Base-by-base conservation (phyloP, 2,113 vertebrate genomes). In the Gymnobelideus leadbeateri region DNA sequence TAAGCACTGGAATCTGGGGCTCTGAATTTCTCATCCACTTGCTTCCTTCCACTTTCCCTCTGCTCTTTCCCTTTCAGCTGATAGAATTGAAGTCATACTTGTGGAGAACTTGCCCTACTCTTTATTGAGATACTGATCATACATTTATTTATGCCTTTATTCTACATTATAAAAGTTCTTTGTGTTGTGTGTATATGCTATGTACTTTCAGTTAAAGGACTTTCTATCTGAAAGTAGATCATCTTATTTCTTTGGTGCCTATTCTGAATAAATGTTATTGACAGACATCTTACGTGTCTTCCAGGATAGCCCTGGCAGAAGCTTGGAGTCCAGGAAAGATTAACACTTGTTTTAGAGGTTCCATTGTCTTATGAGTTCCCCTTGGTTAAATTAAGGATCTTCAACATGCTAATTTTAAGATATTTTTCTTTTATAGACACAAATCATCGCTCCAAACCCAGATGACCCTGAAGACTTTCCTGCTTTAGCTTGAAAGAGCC, bases 391-490 rank as follows among this genome's bases (percentile, higher is more conserved):
- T 84, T 8, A 84, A 84, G 16, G n/a, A 43, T 68, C 28, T 14
- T 31, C 68, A 84, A 43, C 19, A 43, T 84, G n/a, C 68, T 84
- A 43, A 26, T 31, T 91, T 91, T n/a, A 89, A 92, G 89, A 31
- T 28, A 24, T 89, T 37, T 95, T 28, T 37, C 55, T 91, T 94
- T 95, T 94, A 28, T 89, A 99, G 98, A 99, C 98, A 51, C 98
- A 97, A 49, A 97, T 96, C 23, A 89, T 98, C 93, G 98, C 98
- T 97, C 99, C 99, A 89, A 99, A 99, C 97, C 99, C 99, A 0
- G 99, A 99, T 95, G 99, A 99, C 96, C 99, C 99, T 4, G 99
- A 99, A 94, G 99, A 99, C 97, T 99, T 99, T 95, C 99, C 99
- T 0, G 99, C 99, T 55, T 98, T 99, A 96, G 98, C 98, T 14